Percentiles rank a stretch among this genome's conserved stretches.
These are phyloP conservation scores for Apostichopus leukothele DNA, from an alignment of 53 echinoderm and acorn worm species.

Conservation along the genomic window DNA sequence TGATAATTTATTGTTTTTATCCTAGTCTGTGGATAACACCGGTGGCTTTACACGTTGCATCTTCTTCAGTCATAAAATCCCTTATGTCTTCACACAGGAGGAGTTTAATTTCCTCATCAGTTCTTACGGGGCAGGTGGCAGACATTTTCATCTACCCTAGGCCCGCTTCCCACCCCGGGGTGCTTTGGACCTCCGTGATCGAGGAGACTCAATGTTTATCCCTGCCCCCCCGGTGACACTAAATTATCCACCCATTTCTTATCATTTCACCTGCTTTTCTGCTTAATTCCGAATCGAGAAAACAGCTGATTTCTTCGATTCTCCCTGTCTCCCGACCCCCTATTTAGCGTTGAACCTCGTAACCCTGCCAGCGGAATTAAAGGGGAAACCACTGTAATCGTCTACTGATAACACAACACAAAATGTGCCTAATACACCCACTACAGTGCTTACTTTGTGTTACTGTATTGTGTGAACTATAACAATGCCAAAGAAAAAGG, in stretches of 20 bases:
- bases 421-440: too few relatives aligned
- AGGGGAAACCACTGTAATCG: too few relatives aligned
- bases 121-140: conserved; percentile 18
- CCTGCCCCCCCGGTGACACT: conserved; percentile 1
- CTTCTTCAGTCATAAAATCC: background rate
- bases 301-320: background rate
- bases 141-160: background rate
- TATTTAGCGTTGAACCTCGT: background rate
- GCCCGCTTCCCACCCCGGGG: background rate
- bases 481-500: too few relatives aligned
- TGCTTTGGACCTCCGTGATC: conserved; percentile 30
- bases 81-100: background rate
- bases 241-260: background rate
- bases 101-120: conserved; percentile 13
- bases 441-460: too few relatives aligned
- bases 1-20: background rate
- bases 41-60: background rate
- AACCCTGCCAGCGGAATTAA: too few relatives aligned
- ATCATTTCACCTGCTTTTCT: background rate
- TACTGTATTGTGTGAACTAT: too few relatives aligned
- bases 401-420: too few relatives aligned
- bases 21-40: background rate
- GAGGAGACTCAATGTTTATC: background rate
- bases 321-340: background rate
- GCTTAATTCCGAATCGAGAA: background rate